Evolutionary conservation across 2,113 vertebrate species (phyloP), one percentile per base, ranked within the genome.

Genomic region (Calyptommatus sinebrachiatus): DNA sequence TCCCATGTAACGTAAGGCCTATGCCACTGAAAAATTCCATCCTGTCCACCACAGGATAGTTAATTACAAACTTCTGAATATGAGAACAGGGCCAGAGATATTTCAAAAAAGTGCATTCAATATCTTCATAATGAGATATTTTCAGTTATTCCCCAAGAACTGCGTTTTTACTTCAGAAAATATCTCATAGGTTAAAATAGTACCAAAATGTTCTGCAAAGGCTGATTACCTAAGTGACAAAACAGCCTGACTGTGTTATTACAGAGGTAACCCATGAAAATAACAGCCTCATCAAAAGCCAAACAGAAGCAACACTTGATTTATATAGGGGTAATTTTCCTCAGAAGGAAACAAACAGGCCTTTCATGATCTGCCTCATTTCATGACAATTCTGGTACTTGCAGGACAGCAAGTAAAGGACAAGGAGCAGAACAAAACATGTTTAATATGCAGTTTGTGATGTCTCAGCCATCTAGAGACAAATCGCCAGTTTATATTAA

Each of bases 121-220:
- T 12, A 14, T 22, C 35, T 46, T n/a, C 61, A 31, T 21, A 67
- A 41, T 1, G 29, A 73, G 24, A 80, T 0, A 48, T 53, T 18
- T 81, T 74, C 65, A 75, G 8, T 11, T 20, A 8, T 70, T 35
- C 5, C 14, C 61, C 22, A 22, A 62, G n/a, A 48, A 21, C n/a
- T 35, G 18, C 16, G n/a, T 24, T 73, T 71, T 21, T 62, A 46
- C 22, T 45, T 62, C 28, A 24, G 48, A 57, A 50, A 46, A 22
- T 7, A 46, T 2, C 31, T 11, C 9, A 60, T 12, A 28, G 50
- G 48, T 31, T 16, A 74, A 61, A 0, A 16, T 70, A 41, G 41
- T 22, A 62, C 29, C 28, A 72, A 70, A 31, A 12, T 70, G 48
- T 71, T 60, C 9, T 41, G 70, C 65, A 84, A 86, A 50, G 46